Conservation (phyloP, 2,888 invertebrate genomes). For the Kryphioiulus occultus region DNA sequence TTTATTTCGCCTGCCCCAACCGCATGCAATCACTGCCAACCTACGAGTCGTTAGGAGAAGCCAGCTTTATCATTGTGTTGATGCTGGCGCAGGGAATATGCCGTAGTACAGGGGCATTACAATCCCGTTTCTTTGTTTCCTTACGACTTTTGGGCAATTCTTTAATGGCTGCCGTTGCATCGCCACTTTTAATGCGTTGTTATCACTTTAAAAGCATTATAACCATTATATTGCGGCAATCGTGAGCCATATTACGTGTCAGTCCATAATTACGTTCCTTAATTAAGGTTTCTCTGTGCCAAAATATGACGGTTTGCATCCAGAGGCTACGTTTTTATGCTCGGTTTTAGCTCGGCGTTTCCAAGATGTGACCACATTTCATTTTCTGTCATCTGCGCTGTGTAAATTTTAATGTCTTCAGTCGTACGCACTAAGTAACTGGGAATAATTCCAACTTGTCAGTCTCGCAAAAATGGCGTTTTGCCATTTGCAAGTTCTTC, state of each 20-base stretch:
- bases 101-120: too few species aligned
- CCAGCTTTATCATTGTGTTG: too few species aligned
- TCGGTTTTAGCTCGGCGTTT: not conserved
- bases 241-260: not conserved
- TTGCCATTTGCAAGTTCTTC: not conserved
- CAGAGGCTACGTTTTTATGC: not conserved
- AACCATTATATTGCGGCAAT: not conserved
- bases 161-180: not conserved
- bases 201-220: not conserved
- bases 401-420: not conserved
- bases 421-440: not conserved
- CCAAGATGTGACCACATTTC: not conserved
- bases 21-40: too few species aligned
- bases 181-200: not conserved
- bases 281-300: not conserved
- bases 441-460: not conserved
- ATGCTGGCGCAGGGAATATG: too few species aligned
- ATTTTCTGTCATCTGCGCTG: not conserved
- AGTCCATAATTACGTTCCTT: not conserved
- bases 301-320: not conserved
- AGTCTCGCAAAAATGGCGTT: conserved; percentile 1
- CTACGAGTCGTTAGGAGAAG: too few species aligned
- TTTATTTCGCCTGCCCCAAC: too few species aligned
- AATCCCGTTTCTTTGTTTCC: too few species aligned
- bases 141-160: too few species aligned